Conservation (phyloP, 2,888 invertebrate genomes). For the Candidula unifasciata region DNA sequence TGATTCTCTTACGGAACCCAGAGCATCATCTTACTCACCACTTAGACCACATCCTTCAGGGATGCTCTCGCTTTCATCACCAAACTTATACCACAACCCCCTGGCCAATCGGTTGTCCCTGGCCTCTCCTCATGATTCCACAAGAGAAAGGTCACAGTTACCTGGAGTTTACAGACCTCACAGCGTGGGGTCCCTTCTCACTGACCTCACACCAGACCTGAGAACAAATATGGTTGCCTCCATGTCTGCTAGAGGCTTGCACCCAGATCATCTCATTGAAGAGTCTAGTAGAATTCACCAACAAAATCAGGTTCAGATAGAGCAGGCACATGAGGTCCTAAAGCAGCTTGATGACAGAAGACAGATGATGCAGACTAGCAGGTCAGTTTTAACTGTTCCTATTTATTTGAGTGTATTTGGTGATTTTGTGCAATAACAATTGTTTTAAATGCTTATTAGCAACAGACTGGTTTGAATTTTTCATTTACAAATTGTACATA, state of each 20-base stretch:
- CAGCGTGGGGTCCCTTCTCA: constrained; percentile 23
- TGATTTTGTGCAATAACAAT: background rate
- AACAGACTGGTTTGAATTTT: too few relatives aligned
- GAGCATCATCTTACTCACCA: constrained; percentile 45
- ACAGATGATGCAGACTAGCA: constrained; percentile 2
- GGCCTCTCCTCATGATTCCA: background rate
- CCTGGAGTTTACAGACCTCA: constrained; percentile 20
- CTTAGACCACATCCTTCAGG: constrained; percentile 25
- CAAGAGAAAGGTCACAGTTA: background rate
- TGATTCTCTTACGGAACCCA: constrained; percentile 30
- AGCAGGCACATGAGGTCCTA: constrained; percentile 58
- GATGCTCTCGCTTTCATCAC: background rate
- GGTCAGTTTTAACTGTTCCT: background rate
- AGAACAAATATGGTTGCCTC: constrained; percentile 44
- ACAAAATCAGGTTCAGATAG: constrained; percentile 61
- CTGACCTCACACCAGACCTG: constrained; percentile 37
- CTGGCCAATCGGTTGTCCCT: background rate
- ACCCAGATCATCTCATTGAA: constrained; percentile 61
- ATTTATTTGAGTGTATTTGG: too few relatives aligned
- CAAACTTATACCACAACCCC: background rate
- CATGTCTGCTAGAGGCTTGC: constrained; percentile 45
- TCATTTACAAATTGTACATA: too few relatives aligned
- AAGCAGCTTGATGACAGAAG: constrained; percentile 51
- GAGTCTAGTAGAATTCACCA: constrained; percentile 63
- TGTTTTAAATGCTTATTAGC: too few relatives aligned